These are phyloP conservation scores for Syrrhaptes paradoxus DNA, from an alignment of 2,113 vertebrate species.

Conservation along the genomic window DNA sequence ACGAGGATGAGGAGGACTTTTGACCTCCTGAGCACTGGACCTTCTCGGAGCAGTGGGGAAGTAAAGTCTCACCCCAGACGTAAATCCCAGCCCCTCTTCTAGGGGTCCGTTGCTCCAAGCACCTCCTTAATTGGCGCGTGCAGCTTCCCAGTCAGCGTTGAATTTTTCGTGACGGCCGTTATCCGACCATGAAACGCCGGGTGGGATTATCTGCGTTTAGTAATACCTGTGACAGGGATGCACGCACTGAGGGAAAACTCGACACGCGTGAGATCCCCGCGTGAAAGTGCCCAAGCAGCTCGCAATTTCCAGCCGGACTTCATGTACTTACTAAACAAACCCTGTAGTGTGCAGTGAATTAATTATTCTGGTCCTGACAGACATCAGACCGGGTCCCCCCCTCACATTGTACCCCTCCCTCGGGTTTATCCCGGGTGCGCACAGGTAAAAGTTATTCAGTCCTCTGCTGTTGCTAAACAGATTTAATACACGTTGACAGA, in stretches of 20 bases:
- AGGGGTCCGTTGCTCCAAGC: background rate
- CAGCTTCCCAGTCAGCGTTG: background rate
- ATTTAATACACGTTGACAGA: background rate
- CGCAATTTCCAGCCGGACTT: background rate
- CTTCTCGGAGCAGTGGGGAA: background rate
- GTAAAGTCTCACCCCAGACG: background rate
- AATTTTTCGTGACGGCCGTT: background rate
- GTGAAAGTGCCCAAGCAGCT: rapidly evolving
- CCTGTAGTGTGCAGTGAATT: background rate
- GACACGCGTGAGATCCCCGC: background rate
- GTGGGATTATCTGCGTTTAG: background rate
- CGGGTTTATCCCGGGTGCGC: background rate
- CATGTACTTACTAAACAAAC: background rate
- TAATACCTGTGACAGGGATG: background rate
- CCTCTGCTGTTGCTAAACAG: background rate
- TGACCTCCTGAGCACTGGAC: background rate
- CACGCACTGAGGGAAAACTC: background rate
- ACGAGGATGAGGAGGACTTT: background rate
- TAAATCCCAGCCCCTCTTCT: background rate
- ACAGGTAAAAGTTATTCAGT: background rate
- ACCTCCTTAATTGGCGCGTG: background rate
- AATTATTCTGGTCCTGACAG: background rate
- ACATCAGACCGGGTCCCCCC: too few relatives aligned
- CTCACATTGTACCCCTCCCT: background rate
- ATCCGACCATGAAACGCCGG: background rate